Evolutionary conservation across 1,140 invertebrate species (phyloP), one percentile per base, ranked within the genome.

Genomic region (Lysiphlebus fabarum): DNA sequence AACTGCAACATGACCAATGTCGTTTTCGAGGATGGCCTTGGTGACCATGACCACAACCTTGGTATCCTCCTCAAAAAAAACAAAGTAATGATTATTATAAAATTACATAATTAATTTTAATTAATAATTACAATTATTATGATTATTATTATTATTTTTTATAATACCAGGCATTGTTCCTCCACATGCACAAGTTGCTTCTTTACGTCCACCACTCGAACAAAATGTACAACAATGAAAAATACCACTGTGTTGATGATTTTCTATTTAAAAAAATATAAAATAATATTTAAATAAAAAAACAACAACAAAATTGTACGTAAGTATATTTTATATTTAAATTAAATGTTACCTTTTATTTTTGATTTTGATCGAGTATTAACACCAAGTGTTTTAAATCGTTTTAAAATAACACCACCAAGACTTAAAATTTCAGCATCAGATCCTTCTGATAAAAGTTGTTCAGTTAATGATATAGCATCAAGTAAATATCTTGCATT

Each of bases 201-300:
- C 83, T 62, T 88, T 85, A 60, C 78, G 85, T 10, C 89, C 89
- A 10, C 86, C 86, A 60, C 87, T 88, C 1, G 90, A 91, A 68
- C 90, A 91, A 70, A 90, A 91, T n/a, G 87, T 83, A 65, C 89
- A 90, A 67, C 89, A 91, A 73, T 91, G 90, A 78, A 84, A 91
- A 63, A 86, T 83, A 1, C 89, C 90, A 44, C 74, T 77, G 65
- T 91, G 90, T 12, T 57, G 42, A 11, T 64, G 53, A 56, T 60
- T 68, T 6, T 41, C 59, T 54, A 44, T 64, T 38, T 17, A 63
- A 58, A 37, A 40, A n/a, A 43, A 43, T 44, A 48, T 48, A 59
- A 58, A 37, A 43, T 14, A 54, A 45, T 47, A n/a, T 45, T 11
- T 45, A 17, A 17, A 26, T 2, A 26, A 26, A 26, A 26, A 26